phyloP scores from a whole-genome alignment of 2,888 invertebrate genomes.

The Drosophila lutescens region DNA sequence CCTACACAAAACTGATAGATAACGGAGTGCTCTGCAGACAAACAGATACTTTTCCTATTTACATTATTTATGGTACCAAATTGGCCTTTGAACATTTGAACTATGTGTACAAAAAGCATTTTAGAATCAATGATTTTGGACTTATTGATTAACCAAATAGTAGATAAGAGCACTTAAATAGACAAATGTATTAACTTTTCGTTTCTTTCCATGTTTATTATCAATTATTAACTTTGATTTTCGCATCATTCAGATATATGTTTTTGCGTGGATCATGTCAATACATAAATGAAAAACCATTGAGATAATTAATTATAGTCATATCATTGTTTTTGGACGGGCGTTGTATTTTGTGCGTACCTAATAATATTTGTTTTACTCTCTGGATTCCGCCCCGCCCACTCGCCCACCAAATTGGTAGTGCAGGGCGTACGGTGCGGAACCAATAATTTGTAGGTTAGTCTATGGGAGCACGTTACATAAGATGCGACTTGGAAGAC shows the following conservation, averaged over 20 bases:
- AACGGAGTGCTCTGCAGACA: slow-evolving; percentile 3
- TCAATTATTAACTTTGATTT: neutral
- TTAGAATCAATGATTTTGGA: neutral
- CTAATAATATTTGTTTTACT: slow-evolving; percentile 1
- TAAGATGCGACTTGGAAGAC: slow-evolving; percentile 55
- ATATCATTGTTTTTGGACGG: neutral
- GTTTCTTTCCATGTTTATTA: neutral
- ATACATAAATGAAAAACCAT: neutral
- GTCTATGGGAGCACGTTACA: slow-evolving; percentile 41
- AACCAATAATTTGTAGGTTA: slow-evolving; percentile 36
- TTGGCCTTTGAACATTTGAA: neutral
- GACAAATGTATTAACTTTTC: neutral
- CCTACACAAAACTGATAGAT: slow-evolving; percentile 15
- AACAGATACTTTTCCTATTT: slow-evolving; percentile 3
- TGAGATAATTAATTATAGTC: neutral
- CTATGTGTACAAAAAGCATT: neutral
- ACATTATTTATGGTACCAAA: slow-evolving; percentile 6
- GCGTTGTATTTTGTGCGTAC: slow-evolving; percentile 4
- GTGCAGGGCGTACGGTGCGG: slow-evolving; percentile 1
- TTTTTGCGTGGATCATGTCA: neutral
- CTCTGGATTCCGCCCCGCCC: slow-evolving; percentile 29
- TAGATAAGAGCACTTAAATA: too few relatives aligned
- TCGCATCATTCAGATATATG: neutral
- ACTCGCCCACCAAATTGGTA: neutral
- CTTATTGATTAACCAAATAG: neutral